A percentile compares a stretch with the other conserved stretches of the same genome.
Evolutionary conservation across 2,888 invertebrate species (phyloP).

Genomic region (Adelphocoris suturalis): DNA sequence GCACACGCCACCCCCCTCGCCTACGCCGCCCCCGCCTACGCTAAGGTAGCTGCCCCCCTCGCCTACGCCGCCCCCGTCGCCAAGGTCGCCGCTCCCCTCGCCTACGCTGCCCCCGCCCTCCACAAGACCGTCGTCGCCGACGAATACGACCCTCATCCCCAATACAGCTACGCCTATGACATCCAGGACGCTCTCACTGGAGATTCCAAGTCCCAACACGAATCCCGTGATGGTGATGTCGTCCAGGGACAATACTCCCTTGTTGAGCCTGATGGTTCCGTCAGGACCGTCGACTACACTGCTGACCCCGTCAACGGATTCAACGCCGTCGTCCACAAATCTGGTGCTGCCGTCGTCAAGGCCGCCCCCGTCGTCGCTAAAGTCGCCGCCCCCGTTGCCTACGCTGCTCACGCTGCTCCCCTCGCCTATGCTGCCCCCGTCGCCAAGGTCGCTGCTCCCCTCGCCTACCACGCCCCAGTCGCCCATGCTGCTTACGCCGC

Average conservation of each 20-base stretch:
- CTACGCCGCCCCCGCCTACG: conserved; percentile 50
- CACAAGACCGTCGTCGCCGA: conserved; percentile 70
- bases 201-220: conserved; percentile 58
- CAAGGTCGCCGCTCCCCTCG: conserved; percentile 69
- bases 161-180: conserved; percentile 65
- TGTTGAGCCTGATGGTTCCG: conserved; percentile 64
- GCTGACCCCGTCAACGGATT: conserved; percentile 68
- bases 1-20: conserved; percentile 40
- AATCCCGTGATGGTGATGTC: conserved; percentile 56
- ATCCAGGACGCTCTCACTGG: conserved; percentile 55
- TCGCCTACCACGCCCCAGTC: conserved; percentile 56
- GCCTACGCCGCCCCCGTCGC: conserved; percentile 64
- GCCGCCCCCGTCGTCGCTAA: conserved; percentile 41
- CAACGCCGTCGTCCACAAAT: conserved; percentile 63
- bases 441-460: conserved; percentile 64
- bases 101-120: conserved; percentile 67
- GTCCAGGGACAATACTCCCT: conserved; percentile 60
- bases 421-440: conserved; percentile 51
- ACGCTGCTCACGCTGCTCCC: conserved; percentile 59
- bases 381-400: conserved; percentile 41
- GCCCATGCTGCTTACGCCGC: conserved; percentile 71
- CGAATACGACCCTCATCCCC: conserved; percentile 75
- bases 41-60: conserved; percentile 44
- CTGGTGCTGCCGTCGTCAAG: not conserved
- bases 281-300: conserved; percentile 66